These are phyloP conservation scores for Drosophila orena DNA, from an alignment of 1,140 invertebrate species.

Conservation along the genomic window DNA sequence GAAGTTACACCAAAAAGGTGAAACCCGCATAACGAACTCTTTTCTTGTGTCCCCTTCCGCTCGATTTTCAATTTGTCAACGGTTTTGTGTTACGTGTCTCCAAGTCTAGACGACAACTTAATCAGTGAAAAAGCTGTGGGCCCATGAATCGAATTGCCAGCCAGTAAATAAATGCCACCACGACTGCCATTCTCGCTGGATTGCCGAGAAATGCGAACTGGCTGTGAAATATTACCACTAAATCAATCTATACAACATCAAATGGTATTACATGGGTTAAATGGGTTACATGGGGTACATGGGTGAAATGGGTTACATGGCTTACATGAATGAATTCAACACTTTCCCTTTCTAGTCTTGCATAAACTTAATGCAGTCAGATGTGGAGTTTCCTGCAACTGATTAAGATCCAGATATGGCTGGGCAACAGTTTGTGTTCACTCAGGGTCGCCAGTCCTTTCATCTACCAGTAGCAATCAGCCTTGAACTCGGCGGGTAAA, in stretches of 20 bases:
- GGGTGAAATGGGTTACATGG: too few relatives aligned
- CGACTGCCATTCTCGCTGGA: too few relatives aligned
- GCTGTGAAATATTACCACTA: not conserved
- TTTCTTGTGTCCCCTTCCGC: constrained; percentile 11
- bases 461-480: constrained; percentile 13
- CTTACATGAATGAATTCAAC: not conserved
- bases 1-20: constrained; percentile 29
- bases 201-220: not conserved
- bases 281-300: too few relatives aligned
- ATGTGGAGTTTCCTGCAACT: not conserved
- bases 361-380: not conserved
- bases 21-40: constrained; percentile 14
- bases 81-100: constrained; percentile 2
- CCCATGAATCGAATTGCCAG: constrained; percentile 14
- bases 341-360: not conserved
- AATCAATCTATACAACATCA: not conserved
- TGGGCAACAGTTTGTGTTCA: not conserved
- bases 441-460: constrained; percentile 1
- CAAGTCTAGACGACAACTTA: constrained; percentile 8
- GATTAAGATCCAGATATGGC: constrained; percentile 13
- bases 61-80: constrained; percentile 17
- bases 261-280: not conserved
- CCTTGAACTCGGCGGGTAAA: constrained; percentile 41
- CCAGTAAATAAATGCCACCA: constrained; percentile 11
- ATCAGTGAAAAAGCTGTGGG: constrained; percentile 4